phyloP scores from a whole-genome alignment of 2,797 vertebrate genomes.

The Myripristis jacobus region DNA sequence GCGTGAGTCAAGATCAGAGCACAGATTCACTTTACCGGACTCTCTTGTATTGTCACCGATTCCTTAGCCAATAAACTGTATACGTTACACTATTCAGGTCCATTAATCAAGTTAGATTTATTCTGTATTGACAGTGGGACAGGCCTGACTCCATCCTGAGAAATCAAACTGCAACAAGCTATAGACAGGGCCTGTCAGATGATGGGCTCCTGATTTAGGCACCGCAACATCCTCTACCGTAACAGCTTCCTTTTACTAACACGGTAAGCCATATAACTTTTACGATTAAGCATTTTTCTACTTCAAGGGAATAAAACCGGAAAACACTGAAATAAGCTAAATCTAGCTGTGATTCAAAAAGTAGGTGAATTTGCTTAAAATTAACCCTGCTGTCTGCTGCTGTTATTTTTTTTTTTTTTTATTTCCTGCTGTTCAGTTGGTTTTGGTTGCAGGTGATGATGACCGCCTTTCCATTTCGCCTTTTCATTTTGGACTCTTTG shows the following conservation, averaged over 20 bases:
- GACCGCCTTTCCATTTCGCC: no score
- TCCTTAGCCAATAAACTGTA: constrained; percentile 13
- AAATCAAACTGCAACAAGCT: background rate
- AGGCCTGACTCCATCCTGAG: background rate
- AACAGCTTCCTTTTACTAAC: background rate
- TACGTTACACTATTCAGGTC: constrained; percentile 21
- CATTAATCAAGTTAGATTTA: background rate
- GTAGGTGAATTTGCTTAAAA: background rate
- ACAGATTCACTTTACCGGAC: constrained; percentile 36
- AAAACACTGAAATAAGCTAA: background rate
- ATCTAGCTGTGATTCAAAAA: background rate
- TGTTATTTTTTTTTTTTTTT: no score
- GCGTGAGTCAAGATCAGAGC: constrained; percentile 53
- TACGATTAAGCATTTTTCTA: no score
- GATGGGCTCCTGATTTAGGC: background rate
- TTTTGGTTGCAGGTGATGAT: no score
- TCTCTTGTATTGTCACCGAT: constrained; percentile 36
- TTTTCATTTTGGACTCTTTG: no score
- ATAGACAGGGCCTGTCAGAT: background rate
- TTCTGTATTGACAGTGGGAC: background rate
- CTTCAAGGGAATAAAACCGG: background rate
- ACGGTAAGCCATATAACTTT: no score
- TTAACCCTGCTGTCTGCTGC: background rate
- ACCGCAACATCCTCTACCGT: background rate
- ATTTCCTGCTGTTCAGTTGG: no score